Conservation (phyloP, 2,113 vertebrate species). For the Ctenodactylus gundi region DNA sequence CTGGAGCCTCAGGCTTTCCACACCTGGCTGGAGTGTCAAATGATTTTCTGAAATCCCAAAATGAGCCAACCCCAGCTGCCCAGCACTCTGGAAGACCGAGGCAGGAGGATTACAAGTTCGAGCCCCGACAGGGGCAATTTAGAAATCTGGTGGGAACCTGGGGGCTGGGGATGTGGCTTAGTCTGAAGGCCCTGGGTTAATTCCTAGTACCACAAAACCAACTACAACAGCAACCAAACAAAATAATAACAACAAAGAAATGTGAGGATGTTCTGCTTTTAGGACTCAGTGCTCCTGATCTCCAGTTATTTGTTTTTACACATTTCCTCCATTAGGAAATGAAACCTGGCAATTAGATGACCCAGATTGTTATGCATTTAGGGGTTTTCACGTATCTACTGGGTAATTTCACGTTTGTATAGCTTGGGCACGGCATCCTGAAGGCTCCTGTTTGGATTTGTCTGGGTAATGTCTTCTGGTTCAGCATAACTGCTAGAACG, state of each 20-base stretch:
- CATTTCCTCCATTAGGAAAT: slow-evolving; percentile 11
- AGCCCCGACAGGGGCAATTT: no score
- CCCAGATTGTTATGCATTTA: background rate
- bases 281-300: background rate
- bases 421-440: background rate
- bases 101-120: no score
- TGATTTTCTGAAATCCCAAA: no score
- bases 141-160: no score
- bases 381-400: background rate
- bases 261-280: background rate
- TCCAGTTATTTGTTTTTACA: background rate
- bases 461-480: slow-evolving; percentile 17
- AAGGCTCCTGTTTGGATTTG: slow-evolving; percentile 1
- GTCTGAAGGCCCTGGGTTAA: no score
- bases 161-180: no score
- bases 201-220: no score
- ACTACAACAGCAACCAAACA: no score
- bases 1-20: background rate
- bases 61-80: no score
- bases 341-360: background rate
- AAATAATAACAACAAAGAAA: no score
- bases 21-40: background rate
- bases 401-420: background rate
- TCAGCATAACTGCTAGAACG: background rate
- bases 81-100: no score